Conservation (phyloP, 1,140 invertebrate species). For the Drosophila repletoides region DNA sequence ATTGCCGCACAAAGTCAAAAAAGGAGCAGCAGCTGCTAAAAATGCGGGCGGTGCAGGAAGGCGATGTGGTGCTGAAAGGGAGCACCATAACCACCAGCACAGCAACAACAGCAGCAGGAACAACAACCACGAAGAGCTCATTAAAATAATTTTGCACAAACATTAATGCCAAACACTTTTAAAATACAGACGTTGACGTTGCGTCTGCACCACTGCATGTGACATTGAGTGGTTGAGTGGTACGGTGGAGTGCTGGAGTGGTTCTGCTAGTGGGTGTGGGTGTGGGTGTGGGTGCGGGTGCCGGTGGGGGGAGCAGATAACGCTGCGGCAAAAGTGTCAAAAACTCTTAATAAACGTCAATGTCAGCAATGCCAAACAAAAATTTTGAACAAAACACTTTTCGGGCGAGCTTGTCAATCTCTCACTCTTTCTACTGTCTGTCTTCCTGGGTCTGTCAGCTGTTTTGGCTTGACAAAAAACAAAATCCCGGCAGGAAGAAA, state of each 20-base stretch:
- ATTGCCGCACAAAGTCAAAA: constrained; percentile 51
- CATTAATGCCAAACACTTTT: constrained; percentile 68
- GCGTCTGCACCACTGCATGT: constrained; percentile 52
- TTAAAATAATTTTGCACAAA: constrained; percentile 78
- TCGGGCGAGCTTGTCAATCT: constrained; percentile 31
- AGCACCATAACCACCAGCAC: not conserved
- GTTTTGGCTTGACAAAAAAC: constrained; percentile 40
- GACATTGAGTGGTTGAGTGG: constrained; percentile 75
- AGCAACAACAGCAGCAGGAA: not conserved
- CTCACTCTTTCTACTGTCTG: not conserved
- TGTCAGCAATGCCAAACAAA: constrained; percentile 74
- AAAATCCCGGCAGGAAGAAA: not conserved
- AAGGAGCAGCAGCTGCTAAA: constrained; percentile 21
- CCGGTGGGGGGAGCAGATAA: constrained; percentile 34
- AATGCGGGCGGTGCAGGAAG: constrained; percentile 11
- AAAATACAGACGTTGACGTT: constrained; percentile 37
- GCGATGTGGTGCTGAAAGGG: not conserved
- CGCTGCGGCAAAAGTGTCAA: constrained; percentile 72
- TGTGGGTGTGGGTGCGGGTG: not conserved
- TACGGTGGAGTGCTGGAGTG: constrained; percentile 1
- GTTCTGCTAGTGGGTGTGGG: constrained; percentile 46
- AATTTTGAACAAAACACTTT: constrained; percentile 75
- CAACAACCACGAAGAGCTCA: constrained; percentile 54
- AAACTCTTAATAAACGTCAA: constrained; percentile 81
- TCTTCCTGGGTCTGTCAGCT: constrained; percentile 1